Conservation (phyloP, 1,140 invertebrate species). For the Triops cancriformis region DNA sequence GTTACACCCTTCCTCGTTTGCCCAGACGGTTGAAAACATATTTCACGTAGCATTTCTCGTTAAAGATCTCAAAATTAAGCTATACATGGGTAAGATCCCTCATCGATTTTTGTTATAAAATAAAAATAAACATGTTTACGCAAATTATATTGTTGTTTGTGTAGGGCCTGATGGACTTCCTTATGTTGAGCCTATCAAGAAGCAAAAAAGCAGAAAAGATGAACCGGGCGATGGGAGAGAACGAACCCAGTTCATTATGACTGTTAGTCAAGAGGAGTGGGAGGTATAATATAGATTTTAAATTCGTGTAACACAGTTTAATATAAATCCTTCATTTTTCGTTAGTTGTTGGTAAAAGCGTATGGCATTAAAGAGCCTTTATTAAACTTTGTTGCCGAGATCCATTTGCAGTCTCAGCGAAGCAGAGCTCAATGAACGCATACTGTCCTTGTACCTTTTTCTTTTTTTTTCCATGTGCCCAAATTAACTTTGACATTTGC, state of each 20-base stretch:
- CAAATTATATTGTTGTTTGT: not conserved
- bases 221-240: not conserved
- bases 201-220: not conserved
- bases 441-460: not conserved
- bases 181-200: not conserved
- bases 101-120: no score
- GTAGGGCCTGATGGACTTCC: constrained; percentile 1
- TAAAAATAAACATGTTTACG: not conserved
- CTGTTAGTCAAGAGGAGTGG: not conserved
- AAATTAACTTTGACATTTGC: no score
- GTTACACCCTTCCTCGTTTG: not conserved
- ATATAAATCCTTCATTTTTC: not conserved
- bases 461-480: not conserved
- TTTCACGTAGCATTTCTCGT: constrained; percentile 1
- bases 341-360: not conserved
- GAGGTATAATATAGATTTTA: not conserved
- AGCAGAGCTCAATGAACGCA: not conserved
- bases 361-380: not conserved
- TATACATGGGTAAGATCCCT: not conserved
- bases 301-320: not conserved
- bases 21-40: not conserved
- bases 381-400: not conserved
- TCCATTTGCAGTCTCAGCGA: not conserved
- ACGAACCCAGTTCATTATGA: not conserved
- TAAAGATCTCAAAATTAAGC: not conserved